Evolutionary conservation across 2,797 vertebrate genomes (phyloP).

Genomic region (Enoplosus armatus): DNA sequence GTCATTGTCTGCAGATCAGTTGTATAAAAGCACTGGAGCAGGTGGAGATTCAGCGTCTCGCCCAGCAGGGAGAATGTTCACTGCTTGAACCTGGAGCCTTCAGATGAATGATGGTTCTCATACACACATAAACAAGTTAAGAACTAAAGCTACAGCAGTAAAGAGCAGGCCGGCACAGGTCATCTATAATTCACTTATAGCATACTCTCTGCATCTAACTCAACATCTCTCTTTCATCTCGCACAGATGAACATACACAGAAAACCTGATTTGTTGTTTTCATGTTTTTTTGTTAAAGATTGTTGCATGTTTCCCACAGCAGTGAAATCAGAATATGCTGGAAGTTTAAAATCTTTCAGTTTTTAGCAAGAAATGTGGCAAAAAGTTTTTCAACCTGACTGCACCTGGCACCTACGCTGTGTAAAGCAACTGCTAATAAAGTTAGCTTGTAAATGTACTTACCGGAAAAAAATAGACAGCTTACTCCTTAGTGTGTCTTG

Average conservation of each 20-base stretch:
- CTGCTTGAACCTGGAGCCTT: conserved; percentile 22
- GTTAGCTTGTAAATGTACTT: no score
- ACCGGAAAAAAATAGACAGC: no score
- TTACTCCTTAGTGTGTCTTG: no score
- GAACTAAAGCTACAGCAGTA: conserved; percentile 19
- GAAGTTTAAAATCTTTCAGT: not conserved
- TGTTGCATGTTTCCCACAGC: not conserved
- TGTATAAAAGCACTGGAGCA: conserved; percentile 22
- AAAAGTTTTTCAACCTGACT: conserved; percentile 21
- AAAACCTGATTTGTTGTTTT: conserved; percentile 29
- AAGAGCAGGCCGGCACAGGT: conserved; percentile 23
- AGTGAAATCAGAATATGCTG: conserved; percentile 15
- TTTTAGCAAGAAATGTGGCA: not conserved
- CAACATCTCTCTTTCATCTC: not conserved
- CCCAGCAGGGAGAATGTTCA: conserved; percentile 11
- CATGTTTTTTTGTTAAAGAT: conserved; percentile 17
- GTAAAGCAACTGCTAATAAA: no score
- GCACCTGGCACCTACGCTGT: not conserved
- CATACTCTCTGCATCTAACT: not conserved
- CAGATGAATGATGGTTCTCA: conserved; percentile 1
- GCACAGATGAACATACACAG: not conserved
- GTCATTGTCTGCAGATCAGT: conserved; percentile 21
- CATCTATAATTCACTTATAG: conserved; percentile 47
- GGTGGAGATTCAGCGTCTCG: conserved; percentile 9
- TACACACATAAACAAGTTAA: conserved; percentile 15